Evolutionary conservation across 2,888 invertebrate genomes (phyloP).

Genomic region (Chrysopilus asiliformis): DNA sequence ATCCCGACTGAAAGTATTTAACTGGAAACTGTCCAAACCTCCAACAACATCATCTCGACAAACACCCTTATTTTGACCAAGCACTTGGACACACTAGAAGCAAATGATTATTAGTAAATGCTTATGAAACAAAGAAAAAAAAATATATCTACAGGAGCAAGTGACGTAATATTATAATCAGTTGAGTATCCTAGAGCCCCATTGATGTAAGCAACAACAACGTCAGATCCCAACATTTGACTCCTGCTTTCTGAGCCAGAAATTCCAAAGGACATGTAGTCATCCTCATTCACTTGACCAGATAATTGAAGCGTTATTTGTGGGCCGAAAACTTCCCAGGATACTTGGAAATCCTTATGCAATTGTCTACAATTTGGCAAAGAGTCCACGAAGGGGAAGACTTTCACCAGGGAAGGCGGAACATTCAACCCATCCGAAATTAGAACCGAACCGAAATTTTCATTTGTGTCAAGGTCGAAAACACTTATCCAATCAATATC

Average conservation of each 20-base stretch:
- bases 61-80: constrained; percentile 75
- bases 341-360: constrained; percentile 68
- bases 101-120: constrained; percentile 5
- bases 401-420: constrained; percentile 66
- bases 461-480: constrained; percentile 54
- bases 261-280: constrained; percentile 82
- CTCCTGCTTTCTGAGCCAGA: constrained; percentile 59
- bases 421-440: constrained; percentile 73
- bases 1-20: constrained; percentile 55
- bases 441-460: constrained; percentile 59
- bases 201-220: constrained; percentile 63
- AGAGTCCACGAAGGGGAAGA: constrained; percentile 45
- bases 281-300: constrained; percentile 54
- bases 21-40: constrained; percentile 68
- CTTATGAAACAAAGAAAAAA: background rate
- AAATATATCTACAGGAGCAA: constrained; percentile 49
- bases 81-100: constrained; percentile 64
- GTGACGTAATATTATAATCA: constrained; percentile 76
- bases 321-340: constrained; percentile 85
- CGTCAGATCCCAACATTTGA: constrained; percentile 76
- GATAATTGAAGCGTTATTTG: constrained; percentile 74
- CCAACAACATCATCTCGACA: constrained; percentile 74
- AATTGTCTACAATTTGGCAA: constrained; percentile 76
- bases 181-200: constrained; percentile 56
- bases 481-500: constrained; percentile 74